Percentiles rank a stretch among this genome's conserved stretches.
Conservation (phyloP, 2,888 invertebrate species). For the Labia minor region DNA sequence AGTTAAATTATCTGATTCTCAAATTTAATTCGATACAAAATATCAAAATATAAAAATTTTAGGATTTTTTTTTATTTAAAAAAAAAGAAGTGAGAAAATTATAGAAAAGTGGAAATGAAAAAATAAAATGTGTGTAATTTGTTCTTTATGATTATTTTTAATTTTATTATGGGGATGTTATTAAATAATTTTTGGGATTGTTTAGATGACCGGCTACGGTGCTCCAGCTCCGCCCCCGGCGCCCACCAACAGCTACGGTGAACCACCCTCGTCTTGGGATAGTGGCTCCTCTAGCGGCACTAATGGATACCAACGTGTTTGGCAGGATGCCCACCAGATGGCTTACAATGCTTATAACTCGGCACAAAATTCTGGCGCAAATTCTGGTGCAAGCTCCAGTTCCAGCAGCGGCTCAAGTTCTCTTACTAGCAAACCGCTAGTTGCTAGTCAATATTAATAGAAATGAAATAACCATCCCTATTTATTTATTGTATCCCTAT, state of each 20-base stretch:
- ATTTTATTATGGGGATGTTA: no score
- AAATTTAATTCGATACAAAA: no score
- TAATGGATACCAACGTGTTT: constrained; percentile 61
- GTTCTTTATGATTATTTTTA: no score
- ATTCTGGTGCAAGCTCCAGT: neutral
- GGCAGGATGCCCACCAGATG: constrained; percentile 38
- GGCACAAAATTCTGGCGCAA: constrained; percentile 15
- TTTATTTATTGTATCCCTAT: neutral
- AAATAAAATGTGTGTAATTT: no score
- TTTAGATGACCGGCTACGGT: constrained; percentile 16
- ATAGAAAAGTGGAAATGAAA: no score
- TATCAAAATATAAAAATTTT: no score
- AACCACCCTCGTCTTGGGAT: constrained; percentile 52
- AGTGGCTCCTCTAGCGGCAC: constrained; percentile 48
- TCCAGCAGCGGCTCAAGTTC: neutral
- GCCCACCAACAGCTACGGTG: constrained; percentile 57
- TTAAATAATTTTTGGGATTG: no score
- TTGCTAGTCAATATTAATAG: neutral
- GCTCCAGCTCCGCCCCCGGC: constrained; percentile 30
- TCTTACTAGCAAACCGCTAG: neutral
- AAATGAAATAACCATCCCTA: neutral
- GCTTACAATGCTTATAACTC: constrained; percentile 31
- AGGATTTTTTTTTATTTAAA: no score
- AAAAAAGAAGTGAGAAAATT: no score
- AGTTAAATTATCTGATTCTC: no score